Percentiles rank a stretch among this genome's conserved stretches.
Evolutionary conservation across 53 echinoderm and acorn worm species (phyloP).

Genomic region (Actinopyga echinites): DNA sequence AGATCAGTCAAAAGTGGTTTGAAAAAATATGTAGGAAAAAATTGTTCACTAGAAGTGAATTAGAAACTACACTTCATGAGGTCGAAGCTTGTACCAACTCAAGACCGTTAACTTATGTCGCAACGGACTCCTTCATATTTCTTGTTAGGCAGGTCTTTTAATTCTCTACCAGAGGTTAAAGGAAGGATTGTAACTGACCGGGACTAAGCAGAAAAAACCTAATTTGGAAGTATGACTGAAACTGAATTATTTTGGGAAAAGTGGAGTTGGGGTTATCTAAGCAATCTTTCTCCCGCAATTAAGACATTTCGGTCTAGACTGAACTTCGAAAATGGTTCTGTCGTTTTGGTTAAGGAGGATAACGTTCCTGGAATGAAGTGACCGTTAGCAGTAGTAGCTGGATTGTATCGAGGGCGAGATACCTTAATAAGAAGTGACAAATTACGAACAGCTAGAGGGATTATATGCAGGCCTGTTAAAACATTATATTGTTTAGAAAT

Average conservation of each 20-base stretch:
- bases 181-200: neutral
- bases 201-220: neutral
- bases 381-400: neutral
- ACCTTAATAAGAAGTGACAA: neutral
- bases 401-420: neutral
- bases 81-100: conserved; percentile 10
- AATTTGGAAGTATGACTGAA: neutral
- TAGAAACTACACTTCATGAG: conserved; percentile 11
- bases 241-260: neutral
- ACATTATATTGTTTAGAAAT: neutral
- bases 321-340: neutral
- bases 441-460: neutral
- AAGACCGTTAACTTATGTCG: conserved; percentile 10
- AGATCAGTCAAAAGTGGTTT: neutral
- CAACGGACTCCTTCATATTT: neutral
- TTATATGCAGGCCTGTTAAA: neutral
- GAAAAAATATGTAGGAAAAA: conserved; percentile 14
- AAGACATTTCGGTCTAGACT: neutral
- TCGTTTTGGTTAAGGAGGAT: neutral
- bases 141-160: neutral
- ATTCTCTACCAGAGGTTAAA: neutral
- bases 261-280: neutral
- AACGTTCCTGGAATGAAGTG: conserved; percentile 1
- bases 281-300: neutral
- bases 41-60: neutral